phyloP scores from a whole-genome alignment of 1,140 invertebrate species.

The Eriocheir sinensis region DNA sequence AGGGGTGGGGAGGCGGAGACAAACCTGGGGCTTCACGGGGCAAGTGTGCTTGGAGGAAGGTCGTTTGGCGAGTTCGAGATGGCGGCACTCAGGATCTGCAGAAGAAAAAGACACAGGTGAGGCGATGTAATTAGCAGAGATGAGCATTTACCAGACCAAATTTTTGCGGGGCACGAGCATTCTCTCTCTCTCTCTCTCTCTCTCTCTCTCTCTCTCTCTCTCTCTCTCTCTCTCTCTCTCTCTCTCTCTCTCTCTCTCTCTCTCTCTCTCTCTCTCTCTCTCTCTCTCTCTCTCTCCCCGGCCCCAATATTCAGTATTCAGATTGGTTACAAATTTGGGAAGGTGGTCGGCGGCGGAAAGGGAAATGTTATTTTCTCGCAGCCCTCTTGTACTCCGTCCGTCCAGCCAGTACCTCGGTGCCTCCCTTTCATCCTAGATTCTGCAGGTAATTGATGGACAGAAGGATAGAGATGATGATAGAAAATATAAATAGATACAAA shows the following conservation, averaged over 20 bases:
- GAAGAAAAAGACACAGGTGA: background rate
- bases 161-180: background rate
- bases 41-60: background rate
- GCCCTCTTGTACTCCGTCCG: background rate
- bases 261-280: background rate
- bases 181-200: background rate
- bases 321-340: background rate
- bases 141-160: background rate
- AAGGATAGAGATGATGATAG: background rate
- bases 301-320: background rate
- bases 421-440: background rate
- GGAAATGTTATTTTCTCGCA: background rate
- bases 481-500: conserved; percentile 1
- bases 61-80: background rate
- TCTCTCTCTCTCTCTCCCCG: background rate
- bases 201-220: conserved; percentile 29
- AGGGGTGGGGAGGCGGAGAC: background rate
- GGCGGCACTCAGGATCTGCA: background rate
- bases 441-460: background rate
- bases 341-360: background rate
- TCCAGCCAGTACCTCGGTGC: no score
- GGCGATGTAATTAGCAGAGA: background rate
- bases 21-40: background rate
- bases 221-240: conserved; percentile 52
- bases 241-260: conserved; percentile 52